Base-by-base conservation (phyloP, 2,113 vertebrate genomes). In the Triplophysa tibetana region DNA sequence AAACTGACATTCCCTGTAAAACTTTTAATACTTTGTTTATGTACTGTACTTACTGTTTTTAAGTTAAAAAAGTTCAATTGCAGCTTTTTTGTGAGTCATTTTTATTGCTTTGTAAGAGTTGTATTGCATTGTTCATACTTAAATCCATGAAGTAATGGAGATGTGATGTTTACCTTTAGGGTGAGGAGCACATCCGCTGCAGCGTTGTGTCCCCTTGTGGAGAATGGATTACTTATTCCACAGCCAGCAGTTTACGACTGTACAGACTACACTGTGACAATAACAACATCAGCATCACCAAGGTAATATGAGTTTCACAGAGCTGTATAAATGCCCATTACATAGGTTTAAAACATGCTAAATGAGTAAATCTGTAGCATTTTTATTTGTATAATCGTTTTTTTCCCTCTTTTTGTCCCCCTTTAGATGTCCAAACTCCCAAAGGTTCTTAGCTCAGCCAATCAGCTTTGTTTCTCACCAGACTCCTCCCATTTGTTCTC, bases 201-300 rank as follows among this genome's bases (percentile, higher is more conserved):
- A 97, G 97, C 78, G 90, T 93, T 0, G 1, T 99, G 77, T 98
- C 98, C 0, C 92, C 93, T 0, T 98, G 96, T 1, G 98, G 96
- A 63, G 87, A 88, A 41, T 99, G 97, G 98, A n/a, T 99, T 0
- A 89, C 90, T 0, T 98, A 94, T 81, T 93, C 94, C 23, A 96
- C 95, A 0, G 84, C 93, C 9, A 93, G 93, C 68, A 88, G 85
- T 11, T 88, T 98, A 70, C 94, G 93, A 38, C 93, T 99, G 12
- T 95, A 95, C 90, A 91, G 83, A 0, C 38, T 97, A 80, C 89
- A 78, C 69, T 85, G 91, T 0, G 79, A 92, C 38, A 85, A 83
- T 0, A 88, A 92, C 78, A 78, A 77, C 6, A 6, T 98, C 86
- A 91, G 88, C 72, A 75, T 99, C 82, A 87, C 86, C 52, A 96